These are phyloP conservation scores for Yponomeuta malinellus DNA, from an alignment of 2,888 invertebrate genomes.

Conservation along the genomic window DNA sequence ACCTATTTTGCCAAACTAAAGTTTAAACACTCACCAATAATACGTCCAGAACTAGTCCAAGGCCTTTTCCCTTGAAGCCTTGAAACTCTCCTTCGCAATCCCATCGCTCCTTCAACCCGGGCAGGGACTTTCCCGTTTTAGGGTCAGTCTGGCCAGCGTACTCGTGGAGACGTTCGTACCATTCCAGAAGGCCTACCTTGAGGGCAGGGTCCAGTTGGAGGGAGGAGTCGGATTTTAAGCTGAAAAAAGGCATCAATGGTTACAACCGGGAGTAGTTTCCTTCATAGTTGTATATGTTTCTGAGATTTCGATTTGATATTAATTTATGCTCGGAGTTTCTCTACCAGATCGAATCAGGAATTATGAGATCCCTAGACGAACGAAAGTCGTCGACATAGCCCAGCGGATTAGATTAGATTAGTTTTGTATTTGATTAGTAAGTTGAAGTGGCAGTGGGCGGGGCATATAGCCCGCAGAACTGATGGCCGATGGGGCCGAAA, in stretches of 20 bases:
- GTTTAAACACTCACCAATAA: slow-evolving; percentile 18
- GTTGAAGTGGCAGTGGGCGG: no score
- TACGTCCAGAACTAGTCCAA: not conserved
- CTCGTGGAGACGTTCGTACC: slow-evolving; percentile 4
- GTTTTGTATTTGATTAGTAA: no score
- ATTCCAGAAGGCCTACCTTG: not conserved
- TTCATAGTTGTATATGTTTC: no score
- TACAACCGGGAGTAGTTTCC: no score
- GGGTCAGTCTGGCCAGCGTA: slow-evolving; percentile 3
- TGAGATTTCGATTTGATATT: no score
- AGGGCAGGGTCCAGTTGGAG: not conserved
- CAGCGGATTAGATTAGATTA: no score
- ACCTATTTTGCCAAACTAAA: not conserved
- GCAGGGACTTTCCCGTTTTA: not conserved
- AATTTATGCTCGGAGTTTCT: no score
- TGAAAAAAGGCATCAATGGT: not conserved
- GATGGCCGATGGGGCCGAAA: no score
- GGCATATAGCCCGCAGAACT: no score
- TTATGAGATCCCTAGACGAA: no score
- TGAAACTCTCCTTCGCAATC: not conserved
- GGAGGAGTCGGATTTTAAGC: not conserved
- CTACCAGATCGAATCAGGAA: no score
- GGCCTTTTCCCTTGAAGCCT: not conserved
- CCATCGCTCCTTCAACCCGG: not conserved
- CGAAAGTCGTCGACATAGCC: no score